Percentiles rank a stretch among this genome's conserved stretches.
phyloP scores from a whole-genome alignment of 64 coral and sea anemone species.

The Montipora cactus region DNA sequence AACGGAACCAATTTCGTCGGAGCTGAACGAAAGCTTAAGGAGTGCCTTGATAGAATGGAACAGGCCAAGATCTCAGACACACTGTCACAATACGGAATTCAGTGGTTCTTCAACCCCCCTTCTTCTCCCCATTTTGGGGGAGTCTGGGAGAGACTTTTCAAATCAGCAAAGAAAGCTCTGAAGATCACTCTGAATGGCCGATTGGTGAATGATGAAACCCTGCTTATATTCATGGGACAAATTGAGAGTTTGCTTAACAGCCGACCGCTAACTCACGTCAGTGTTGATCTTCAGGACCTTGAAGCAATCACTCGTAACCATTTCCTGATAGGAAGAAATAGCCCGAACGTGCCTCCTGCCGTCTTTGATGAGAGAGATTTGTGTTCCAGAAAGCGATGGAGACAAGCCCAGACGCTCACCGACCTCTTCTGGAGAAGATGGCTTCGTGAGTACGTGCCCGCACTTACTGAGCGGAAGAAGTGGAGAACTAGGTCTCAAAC shows the following conservation, averaged over 20 bases:
- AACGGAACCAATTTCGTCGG: conserved; percentile 69
- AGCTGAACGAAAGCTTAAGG: conserved; percentile 41
- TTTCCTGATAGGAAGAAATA: conserved; percentile 59
- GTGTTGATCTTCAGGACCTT: conserved; percentile 53
- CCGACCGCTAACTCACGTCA: conserved; percentile 59
- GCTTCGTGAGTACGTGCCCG: no score
- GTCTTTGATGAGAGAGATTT: conserved; percentile 47
- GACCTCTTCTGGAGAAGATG: no score
- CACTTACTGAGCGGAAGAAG: no score
- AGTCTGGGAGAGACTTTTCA: conserved; percentile 43
- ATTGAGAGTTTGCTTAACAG: conserved; percentile 56
- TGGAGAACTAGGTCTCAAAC: no score
- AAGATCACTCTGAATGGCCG: conserved; percentile 54
- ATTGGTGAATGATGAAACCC: conserved; percentile 58
- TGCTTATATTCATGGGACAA: conserved; percentile 57
- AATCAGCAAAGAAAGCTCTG: conserved; percentile 61
- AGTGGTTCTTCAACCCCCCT: conserved; percentile 60
- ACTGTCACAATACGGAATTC: conserved; percentile 20
- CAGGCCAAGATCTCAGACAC: conserved; percentile 29
- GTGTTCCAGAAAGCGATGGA: no score
- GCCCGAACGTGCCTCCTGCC: conserved; percentile 55
- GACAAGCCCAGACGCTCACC: no score
- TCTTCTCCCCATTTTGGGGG: conserved; percentile 55
- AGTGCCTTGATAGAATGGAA: conserved; percentile 5
- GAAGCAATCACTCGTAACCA: conserved; percentile 72